phyloP scores from a whole-genome alignment of 2,888 invertebrate genomes.

The Noctua janthe region DNA sequence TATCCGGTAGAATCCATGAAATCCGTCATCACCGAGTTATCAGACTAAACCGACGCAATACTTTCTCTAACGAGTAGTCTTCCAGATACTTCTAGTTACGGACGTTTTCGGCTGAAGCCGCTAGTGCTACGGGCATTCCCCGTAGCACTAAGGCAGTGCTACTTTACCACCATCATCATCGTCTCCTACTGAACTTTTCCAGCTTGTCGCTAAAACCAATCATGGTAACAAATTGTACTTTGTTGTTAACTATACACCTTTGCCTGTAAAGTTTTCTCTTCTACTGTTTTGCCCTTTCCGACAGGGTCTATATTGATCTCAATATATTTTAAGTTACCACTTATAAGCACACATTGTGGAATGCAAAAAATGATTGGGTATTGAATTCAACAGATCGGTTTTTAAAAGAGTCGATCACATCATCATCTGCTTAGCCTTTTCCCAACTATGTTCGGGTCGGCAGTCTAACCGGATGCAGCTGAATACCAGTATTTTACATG shows the following conservation, averaged over 20 bases:
- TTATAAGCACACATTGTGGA: neutral
- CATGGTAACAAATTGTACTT: neutral
- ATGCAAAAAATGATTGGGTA: neutral
- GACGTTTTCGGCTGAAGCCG: no score
- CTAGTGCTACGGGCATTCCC: no score
- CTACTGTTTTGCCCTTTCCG: neutral
- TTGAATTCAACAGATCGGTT: neutral
- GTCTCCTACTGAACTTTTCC: neutral
- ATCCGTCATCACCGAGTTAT: neutral
- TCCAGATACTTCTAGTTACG: neutral
- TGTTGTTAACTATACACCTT: neutral
- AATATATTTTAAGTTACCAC: constrained; percentile 1
- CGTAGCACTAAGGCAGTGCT: neutral
- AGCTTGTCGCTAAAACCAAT: neutral
- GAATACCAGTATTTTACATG: no score
- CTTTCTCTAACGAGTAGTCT: neutral
- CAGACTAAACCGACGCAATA: neutral
- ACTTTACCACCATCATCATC: neutral
- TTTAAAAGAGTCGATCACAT: neutral
- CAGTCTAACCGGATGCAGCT: no score
- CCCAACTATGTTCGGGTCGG: no score
- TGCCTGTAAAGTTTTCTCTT: neutral
- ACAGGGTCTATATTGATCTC: neutral
- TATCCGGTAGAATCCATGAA: neutral
- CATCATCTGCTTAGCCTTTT: no score